A percentile compares a stretch with the other conserved stretches of the same genome.
Evolutionary conservation across 2,113 vertebrate species (phyloP).

Genomic region (Ptyas mucosa): DNA sequence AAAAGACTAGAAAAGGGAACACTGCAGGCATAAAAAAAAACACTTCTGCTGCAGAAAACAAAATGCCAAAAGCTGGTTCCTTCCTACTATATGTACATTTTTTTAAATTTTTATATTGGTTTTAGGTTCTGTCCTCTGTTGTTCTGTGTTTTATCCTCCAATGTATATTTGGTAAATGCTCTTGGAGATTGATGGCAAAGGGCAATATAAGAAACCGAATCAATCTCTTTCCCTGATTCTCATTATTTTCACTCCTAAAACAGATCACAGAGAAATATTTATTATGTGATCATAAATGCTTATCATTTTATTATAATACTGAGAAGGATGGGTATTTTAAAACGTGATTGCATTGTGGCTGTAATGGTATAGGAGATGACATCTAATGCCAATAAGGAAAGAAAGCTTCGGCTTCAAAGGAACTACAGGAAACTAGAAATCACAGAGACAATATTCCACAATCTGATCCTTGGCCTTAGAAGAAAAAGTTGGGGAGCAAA

Average conservation of each 20-base stretch:
- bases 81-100: neutral
- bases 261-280: neutral
- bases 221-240: neutral
- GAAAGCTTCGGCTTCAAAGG: neutral
- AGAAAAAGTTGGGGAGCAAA: neutral
- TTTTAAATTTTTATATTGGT: neutral
- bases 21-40: neutral
- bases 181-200: neutral
- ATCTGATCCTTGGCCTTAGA: neutral
- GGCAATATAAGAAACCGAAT: neutral
- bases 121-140: neutral
- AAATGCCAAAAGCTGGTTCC: neutral
- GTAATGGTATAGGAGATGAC: neutral
- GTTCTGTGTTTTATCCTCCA: neutral
- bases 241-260: neutral
- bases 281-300: neutral
- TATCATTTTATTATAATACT: neutral
- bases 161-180: neutral
- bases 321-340: neutral
- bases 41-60: neutral
- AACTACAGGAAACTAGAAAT: neutral
- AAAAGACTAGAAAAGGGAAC: too few relatives aligned
- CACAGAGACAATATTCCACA: neutral
- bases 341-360: neutral
- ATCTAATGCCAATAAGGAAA: neutral